Percentiles rank a stretch among this genome's conserved stretches.
Conservation (phyloP, 1,140 invertebrate genomes). For the honey bee (Apis mellifera) region DNA sequence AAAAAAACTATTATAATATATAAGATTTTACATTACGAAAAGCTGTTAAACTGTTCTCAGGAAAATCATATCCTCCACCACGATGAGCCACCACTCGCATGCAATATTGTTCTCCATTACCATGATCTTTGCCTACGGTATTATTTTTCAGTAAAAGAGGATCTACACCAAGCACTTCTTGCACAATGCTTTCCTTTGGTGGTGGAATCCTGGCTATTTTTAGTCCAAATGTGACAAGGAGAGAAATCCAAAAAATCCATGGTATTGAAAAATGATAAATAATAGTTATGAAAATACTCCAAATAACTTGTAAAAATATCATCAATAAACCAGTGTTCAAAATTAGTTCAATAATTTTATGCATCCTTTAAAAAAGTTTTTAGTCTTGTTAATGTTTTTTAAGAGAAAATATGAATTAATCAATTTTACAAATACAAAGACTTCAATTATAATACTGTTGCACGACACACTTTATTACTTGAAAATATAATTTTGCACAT, state of each 20-base stretch:
- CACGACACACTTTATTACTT: conserved; percentile 28
- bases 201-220: conserved; percentile 70
- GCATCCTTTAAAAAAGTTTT: conserved; percentile 54
- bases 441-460: conserved; percentile 6
- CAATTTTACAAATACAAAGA: conserved; percentile 23
- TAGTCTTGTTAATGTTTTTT: conserved; percentile 45
- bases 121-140: conserved; percentile 50
- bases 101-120: conserved; percentile 72
- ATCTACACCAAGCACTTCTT: conserved; percentile 79
- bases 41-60: conserved; percentile 87
- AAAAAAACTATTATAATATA: conserved; percentile 48
- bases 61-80: conserved; percentile 87
- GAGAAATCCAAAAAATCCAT: conserved; percentile 72
- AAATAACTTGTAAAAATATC: conserved; percentile 66
- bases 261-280: conserved; percentile 71
- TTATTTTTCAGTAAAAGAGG: conserved; percentile 64
- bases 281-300: conserved; percentile 61
- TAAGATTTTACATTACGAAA: conserved; percentile 85
- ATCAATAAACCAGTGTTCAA: conserved; percentile 66
- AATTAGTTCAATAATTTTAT: conserved; percentile 62
- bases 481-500: conserved; percentile 17
- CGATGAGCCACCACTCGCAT: conserved; percentile 85
- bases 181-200: conserved; percentile 69
- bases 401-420: conserved; percentile 8
- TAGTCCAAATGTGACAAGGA: conserved; percentile 61